These are phyloP conservation scores for Himalopsyche kuldschensis DNA, from an alignment of 2,888 invertebrate species.

Conservation along the genomic window DNA sequence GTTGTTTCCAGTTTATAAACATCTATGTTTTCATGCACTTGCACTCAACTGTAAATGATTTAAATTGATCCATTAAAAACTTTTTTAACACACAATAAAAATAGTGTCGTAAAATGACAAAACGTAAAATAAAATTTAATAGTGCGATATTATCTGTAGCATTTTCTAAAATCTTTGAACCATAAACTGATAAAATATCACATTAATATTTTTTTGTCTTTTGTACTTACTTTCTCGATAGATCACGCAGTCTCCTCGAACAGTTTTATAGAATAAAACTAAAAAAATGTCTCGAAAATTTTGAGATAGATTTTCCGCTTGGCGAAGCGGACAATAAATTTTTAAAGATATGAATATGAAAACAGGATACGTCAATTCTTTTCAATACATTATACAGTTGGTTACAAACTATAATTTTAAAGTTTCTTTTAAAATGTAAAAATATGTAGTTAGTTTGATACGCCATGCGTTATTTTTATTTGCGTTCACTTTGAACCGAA, in stretches of 20 bases:
- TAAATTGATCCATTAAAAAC: no score
- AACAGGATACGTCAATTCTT: not conserved
- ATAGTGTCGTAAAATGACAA: not conserved
- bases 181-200: not conserved
- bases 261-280: not conserved
- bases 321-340: conserved; percentile 11
- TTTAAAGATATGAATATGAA: not conserved
- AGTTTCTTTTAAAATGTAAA: no score
- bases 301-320: conserved; percentile 25
- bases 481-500: no score
- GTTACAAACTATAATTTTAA: no score
- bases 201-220: not conserved
- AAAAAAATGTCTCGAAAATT: not conserved
- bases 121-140: not conserved
- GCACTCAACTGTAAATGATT: no score
- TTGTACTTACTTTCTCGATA: conserved; percentile 1
- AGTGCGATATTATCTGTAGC: not conserved
- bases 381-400: no score
- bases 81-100: no score
- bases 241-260: not conserved
- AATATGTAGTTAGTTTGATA: no score
- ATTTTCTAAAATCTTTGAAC: not conserved
- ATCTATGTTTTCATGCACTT: no score
- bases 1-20: no score
- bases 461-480: no score